Evolutionary conservation across 2,888 invertebrate species (phyloP).

Genomic region (Xiphydria camelus): DNA sequence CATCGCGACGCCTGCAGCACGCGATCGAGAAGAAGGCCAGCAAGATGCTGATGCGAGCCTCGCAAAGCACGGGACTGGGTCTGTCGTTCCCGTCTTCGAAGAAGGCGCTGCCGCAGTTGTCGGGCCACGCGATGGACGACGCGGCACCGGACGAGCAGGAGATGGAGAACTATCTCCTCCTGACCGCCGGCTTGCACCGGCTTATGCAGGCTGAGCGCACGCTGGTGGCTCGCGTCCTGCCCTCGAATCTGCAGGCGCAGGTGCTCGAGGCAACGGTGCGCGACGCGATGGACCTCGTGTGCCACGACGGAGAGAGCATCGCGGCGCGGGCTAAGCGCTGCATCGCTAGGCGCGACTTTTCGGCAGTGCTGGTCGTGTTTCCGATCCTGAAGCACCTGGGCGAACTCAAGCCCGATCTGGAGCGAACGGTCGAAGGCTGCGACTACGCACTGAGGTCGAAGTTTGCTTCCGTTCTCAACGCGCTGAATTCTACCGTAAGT

Average conservation of each 20-base stretch:
- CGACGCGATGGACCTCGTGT: slow-evolving; percentile 82
- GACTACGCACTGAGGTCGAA: slow-evolving; percentile 71
- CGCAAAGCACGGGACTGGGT: slow-evolving; percentile 78
- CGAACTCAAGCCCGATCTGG: slow-evolving; percentile 78
- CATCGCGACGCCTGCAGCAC: slow-evolving; percentile 81
- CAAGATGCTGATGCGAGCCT: slow-evolving; percentile 80
- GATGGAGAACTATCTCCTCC: slow-evolving; percentile 80
- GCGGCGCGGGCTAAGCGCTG: slow-evolving; percentile 75
- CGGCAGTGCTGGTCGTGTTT: slow-evolving; percentile 78
- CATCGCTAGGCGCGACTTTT: slow-evolving; percentile 77
- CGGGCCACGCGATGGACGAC: slow-evolving; percentile 46
- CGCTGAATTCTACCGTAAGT: slow-evolving; percentile 74
- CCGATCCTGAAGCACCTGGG: slow-evolving; percentile 80
- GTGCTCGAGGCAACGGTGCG: slow-evolving; percentile 83
- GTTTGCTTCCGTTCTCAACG: slow-evolving; percentile 73
- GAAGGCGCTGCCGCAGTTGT: slow-evolving; percentile 57
- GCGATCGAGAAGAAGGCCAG: slow-evolving; percentile 73
- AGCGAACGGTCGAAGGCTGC: slow-evolving; percentile 74
- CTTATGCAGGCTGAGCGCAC: slow-evolving; percentile 87
- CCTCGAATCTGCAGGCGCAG: slow-evolving; percentile 76
- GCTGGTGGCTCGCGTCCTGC: slow-evolving; percentile 82
- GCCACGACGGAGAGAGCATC: slow-evolving; percentile 84
- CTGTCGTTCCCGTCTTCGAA: slow-evolving; percentile 68
- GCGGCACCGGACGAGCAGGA: slow-evolving; percentile 71
- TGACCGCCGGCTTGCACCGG: slow-evolving; percentile 80